A percentile compares a stretch with the other conserved stretches of the same genome.
These are phyloP conservation scores for Eretmochelys imbricata DNA, from an alignment of 2,113 vertebrate genomes.

Conservation along the genomic window DNA sequence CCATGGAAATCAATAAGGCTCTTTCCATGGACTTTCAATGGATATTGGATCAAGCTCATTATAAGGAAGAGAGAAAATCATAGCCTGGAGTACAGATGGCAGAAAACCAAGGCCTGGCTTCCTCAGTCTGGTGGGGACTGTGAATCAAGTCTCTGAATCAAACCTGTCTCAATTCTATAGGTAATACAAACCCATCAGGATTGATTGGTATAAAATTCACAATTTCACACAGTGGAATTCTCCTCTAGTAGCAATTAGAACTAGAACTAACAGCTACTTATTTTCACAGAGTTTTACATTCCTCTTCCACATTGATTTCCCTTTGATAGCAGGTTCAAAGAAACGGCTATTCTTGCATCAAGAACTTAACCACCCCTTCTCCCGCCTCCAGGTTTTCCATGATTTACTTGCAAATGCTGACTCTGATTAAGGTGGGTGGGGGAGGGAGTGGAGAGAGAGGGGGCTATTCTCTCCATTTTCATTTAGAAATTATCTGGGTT, in stretches of 20 bases:
- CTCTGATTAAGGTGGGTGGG: not conserved
- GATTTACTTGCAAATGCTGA: constrained; percentile 8
- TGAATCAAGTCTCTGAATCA: too few relatives aligned
- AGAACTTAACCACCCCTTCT: constrained; percentile 17
- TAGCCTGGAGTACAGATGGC: not conserved
- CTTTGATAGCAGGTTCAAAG: constrained; percentile 8
- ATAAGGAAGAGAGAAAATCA: not conserved
- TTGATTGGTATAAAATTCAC: not conserved
- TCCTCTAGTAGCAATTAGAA: not conserved
- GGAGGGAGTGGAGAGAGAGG: accelerated
- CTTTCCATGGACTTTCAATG: not conserved
- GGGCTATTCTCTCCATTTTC: not conserved
- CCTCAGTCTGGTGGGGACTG: too few relatives aligned
- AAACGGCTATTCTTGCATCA: constrained; percentile 54
- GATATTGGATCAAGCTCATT: accelerated
- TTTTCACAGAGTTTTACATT: not conserved
- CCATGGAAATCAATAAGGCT: constrained; percentile 48
- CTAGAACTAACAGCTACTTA: not conserved
- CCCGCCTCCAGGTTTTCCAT: too few relatives aligned
- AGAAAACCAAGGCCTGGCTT: not conserved
- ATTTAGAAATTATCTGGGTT: not conserved
- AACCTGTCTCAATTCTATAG: not conserved
- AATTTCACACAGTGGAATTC: not conserved
- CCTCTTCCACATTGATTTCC: constrained; percentile 11
- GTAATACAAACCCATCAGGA: not conserved